Base-by-base conservation (phyloP, 1,140 invertebrate genomes). In the Nixonia krombeini region DNA sequence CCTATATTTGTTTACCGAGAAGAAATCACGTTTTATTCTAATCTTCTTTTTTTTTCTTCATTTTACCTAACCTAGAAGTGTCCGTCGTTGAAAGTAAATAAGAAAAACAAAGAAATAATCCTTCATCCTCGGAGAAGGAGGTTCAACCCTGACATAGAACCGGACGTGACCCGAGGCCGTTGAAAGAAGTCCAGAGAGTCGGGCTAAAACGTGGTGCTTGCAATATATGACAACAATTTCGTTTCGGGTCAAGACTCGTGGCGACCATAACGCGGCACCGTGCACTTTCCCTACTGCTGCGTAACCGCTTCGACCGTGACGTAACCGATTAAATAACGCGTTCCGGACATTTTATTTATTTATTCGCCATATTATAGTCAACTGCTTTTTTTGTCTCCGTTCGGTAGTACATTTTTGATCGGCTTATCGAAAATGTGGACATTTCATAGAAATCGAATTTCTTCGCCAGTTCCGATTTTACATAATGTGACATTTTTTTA, bases 311-410 rank as follows among this genome's bases (percentile, higher is more conserved):
- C 56, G 28, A 64, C 13, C 28, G 62, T 80, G 73, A 81, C 74
- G 78, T 77, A 80, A 81, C 73, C 65, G 77, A 79, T 80, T 78
- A 79, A 81, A 80, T 73, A 71, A 71, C 53, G 58, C 58, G 58
- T 66, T 66, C 53, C 56, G 58, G 42, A 41, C 53, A 45, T 46
- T 62, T 62, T 56, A 61, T 62, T 63, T 57, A 49, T 44, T 50
- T 55, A 41, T 15, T 33, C 37, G 33, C 50, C 21, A 13, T 13
- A 13, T 13, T 21, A 21, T 21, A 21, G 2, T 21, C 6, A 21
- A 2, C 2, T 21, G 21, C n/a, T 21, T 2, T 21, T 21, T 21
- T 21, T 21, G 6, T 21, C 2, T 21, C 2, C 21, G 6, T 21
- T 21, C 6, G 21, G 2, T 3, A 21, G 6, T 21, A 6, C 6